A percentile compares a stretch with the other conserved stretches of the same genome.
These are phyloP conservation scores for Galeruca laticollis DNA, from an alignment of 2,888 invertebrate genomes.

Conservation along the genomic window DNA sequence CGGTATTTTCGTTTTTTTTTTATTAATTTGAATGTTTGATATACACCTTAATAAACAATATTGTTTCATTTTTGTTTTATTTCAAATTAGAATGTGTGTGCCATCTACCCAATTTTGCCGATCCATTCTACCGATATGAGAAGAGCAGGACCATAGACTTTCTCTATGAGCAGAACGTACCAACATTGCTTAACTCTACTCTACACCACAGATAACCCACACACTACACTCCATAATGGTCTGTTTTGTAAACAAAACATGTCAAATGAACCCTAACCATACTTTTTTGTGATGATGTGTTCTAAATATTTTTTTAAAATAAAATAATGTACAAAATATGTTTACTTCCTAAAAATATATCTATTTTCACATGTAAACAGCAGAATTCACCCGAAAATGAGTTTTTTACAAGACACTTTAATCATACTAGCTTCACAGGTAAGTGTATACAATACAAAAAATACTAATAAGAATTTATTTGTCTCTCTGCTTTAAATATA, in stretches of 20 bases:
- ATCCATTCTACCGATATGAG: too few relatives aligned
- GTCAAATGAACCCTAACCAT: conserved; percentile 11
- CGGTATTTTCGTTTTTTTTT: too few relatives aligned
- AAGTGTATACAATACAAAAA: conserved; percentile 6
- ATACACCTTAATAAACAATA: too few relatives aligned
- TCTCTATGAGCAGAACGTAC: too few relatives aligned
- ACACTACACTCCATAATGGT: too few relatives aligned
- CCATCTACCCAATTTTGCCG: too few relatives aligned
- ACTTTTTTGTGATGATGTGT: conserved; percentile 29
- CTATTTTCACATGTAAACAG: conserved; percentile 22
- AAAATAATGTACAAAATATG: conserved; percentile 18
- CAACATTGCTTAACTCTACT: too few relatives aligned
- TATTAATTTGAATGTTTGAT: too few relatives aligned
- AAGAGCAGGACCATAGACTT: too few relatives aligned
- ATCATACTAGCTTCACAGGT: conserved; percentile 70
- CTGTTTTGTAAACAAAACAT: neutral
- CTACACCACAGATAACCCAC: too few relatives aligned
- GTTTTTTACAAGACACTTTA: conserved; percentile 37
- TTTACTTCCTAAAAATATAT: conserved; percentile 12
- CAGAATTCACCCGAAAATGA: conserved; percentile 32
- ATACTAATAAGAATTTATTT: neutral
- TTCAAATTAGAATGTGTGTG: too few relatives aligned
- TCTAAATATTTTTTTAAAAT: neutral
- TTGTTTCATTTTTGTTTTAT: too few relatives aligned
- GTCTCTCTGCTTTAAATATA: conserved; percentile 12